A percentile compares a stretch with the other conserved stretches of the same genome.
Evolutionary conservation across 2,888 invertebrate species (phyloP).

Genomic region (Abrostola tripartita): DNA sequence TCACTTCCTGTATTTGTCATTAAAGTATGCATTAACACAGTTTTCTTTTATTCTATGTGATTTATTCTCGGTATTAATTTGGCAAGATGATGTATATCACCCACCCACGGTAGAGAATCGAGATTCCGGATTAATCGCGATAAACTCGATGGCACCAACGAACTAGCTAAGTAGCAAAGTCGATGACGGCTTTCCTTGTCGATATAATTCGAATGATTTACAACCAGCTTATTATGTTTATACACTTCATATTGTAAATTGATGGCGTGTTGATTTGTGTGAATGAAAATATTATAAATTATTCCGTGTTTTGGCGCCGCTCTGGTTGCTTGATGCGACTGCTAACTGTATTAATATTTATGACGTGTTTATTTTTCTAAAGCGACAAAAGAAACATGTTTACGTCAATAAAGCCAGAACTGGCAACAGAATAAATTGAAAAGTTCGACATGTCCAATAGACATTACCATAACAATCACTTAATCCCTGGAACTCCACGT

Average conservation of each 20-base stretch:
- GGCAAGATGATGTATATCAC: conserved; percentile 66
- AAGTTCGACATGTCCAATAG: conserved; percentile 28
- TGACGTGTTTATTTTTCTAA: conserved; percentile 12
- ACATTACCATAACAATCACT: conserved; percentile 53
- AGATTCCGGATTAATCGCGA: conserved; percentile 1
- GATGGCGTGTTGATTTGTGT: conserved; percentile 47
- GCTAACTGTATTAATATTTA: conserved; percentile 30
- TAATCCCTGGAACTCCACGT: conserved; percentile 40
- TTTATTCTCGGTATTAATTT: conserved; percentile 71
- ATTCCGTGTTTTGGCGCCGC: conserved; percentile 31
- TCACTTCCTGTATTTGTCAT: conserved; percentile 58
- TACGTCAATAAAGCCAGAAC: conserved; percentile 7
- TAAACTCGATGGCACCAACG: conserved; percentile 44
- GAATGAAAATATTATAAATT: conserved; percentile 37
- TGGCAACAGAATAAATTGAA: conserved; percentile 13
- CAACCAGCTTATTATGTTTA: conserved; percentile 49
- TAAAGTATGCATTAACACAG: conserved; percentile 51
- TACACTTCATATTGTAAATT: conserved; percentile 42
- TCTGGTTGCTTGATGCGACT: conserved; percentile 19
- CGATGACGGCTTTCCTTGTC: conserved; percentile 42
- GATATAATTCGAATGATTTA: conserved; percentile 48
- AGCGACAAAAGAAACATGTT: conserved; percentile 20
- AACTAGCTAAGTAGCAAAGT: conserved; percentile 10
- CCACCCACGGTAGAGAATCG: conserved; percentile 47
- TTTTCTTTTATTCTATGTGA: conserved; percentile 58